Evolutionary conservation across 2,797 vertebrate genomes (phyloP).

Genomic region (Caiman crocodilus): DNA sequence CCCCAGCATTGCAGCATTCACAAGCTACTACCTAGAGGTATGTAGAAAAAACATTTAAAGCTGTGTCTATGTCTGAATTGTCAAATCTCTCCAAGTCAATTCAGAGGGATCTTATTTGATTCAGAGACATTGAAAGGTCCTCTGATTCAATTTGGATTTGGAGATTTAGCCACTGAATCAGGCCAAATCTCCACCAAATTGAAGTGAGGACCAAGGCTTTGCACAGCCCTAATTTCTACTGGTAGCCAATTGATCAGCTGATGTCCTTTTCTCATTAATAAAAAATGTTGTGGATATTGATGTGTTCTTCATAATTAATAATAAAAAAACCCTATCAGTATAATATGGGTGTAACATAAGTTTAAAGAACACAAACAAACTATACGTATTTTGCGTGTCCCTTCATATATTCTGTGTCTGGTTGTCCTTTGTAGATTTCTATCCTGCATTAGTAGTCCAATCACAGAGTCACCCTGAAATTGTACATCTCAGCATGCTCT

Average conservation of each 20-base stretch:
- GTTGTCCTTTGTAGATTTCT: background rate
- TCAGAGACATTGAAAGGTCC: too few relatives aligned
- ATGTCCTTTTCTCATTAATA: background rate
- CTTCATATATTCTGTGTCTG: background rate
- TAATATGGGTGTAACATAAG: background rate
- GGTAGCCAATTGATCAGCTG: background rate
- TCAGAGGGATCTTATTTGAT: too few relatives aligned
- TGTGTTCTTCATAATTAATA: background rate
- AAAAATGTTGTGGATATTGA: background rate
- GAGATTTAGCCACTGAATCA: too few relatives aligned
- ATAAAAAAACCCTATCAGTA: background rate
- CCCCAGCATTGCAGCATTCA: too few relatives aligned
- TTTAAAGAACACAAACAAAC: background rate
- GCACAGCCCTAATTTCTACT: background rate
- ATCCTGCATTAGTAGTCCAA: background rate
- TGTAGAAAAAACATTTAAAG: too few relatives aligned
- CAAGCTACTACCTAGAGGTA: too few relatives aligned
- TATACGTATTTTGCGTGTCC: background rate
- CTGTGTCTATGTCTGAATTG: too few relatives aligned
- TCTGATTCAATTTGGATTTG: too few relatives aligned
- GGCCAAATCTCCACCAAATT: too few relatives aligned
- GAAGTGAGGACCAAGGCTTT: too few relatives aligned
- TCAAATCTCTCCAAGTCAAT: too few relatives aligned
- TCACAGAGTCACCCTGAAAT: background rate
- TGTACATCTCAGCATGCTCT: background rate